Evolutionary conservation across 2,113 vertebrate species (phyloP), one percentile per base, ranked within the genome.

Genomic region (Oplegnathus fasciatus): DNA sequence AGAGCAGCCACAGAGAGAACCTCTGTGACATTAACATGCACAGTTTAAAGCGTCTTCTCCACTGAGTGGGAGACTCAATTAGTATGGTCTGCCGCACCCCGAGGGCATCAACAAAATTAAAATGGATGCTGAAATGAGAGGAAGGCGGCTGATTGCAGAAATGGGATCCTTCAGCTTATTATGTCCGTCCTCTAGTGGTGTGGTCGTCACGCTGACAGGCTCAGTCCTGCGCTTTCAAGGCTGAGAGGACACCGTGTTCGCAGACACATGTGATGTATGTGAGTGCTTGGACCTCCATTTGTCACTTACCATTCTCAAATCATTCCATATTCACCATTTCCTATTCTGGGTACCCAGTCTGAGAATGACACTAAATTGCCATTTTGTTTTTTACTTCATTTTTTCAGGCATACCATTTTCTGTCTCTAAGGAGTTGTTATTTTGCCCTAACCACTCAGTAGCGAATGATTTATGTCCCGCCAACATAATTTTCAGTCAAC

Each of bases 31-130:
- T 81, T 46, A 67, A 30, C 64, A 82, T 70, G 61, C 72, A 71
- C 62, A 34, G 26, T 61, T 37, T 72, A 46, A 74, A 73, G 57
- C 20, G 32, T 54, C 30, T 22, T 58, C 60, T 70, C 50, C n/a
- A 9, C 52, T 52, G 81, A 78, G 85, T 83, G 68, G 75, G 77
- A 80, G 80, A 40, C n/a, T 48, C 57, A 79, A 80, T 85, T 64
- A 86, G 60, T 20, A 55, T 62, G 61, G 61, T 73, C 11, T 26
- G 37, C 58, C 9, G 32, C 72, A 74, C 64, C 71, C 71, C 4
- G 22, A 70, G 61, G 79, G 30, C 44, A 42, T 74, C 34, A 71
- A 75, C 71, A 54, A 64, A 84, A 84, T 69, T 74, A 65, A 85
- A 81, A 90, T 70, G 62, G 71, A 83, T 55, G 60, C 52, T 42